phyloP scores from a whole-genome alignment of 2,113 vertebrate species.

The Anguilla rostrata region DNA sequence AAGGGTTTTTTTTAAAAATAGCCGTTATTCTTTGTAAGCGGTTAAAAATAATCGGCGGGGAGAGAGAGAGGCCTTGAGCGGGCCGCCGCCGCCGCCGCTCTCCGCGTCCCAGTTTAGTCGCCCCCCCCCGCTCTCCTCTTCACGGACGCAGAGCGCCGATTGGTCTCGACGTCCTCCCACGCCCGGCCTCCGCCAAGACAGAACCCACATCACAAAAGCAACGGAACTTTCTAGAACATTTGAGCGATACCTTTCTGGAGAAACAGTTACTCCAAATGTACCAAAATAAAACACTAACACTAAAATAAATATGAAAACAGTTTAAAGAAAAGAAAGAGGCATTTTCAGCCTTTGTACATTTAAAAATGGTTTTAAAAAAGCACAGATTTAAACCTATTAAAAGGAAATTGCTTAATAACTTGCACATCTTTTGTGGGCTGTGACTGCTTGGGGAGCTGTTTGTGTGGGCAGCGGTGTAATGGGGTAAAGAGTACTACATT shows the following conservation, averaged over 20 bases:
- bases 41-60: slow-evolving; percentile 51
- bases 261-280: neutral
- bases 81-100: slow-evolving; percentile 46
- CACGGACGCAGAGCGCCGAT: neutral
- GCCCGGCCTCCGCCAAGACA: neutral
- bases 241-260: neutral
- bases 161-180: neutral
- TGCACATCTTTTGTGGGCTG: neutral
- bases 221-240: neutral
- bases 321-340: no score
- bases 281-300: neutral
- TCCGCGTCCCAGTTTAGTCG: slow-evolving; percentile 39
- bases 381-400: no score
- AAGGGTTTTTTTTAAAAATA: slow-evolving; percentile 63
- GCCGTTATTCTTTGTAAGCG: slow-evolving; percentile 55
- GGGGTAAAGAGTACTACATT: neutral
- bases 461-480: neutral
- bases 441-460: neutral
- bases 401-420: neutral
- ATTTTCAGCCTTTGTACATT: no score
- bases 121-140: neutral
- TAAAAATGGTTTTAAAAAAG: no score
- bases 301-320: no score
- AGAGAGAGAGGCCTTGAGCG: slow-evolving; percentile 28
- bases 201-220: neutral